These are phyloP conservation scores for Cotesia vestalis DNA, from an alignment of 1,140 invertebrate species.

Conservation along the genomic window DNA sequence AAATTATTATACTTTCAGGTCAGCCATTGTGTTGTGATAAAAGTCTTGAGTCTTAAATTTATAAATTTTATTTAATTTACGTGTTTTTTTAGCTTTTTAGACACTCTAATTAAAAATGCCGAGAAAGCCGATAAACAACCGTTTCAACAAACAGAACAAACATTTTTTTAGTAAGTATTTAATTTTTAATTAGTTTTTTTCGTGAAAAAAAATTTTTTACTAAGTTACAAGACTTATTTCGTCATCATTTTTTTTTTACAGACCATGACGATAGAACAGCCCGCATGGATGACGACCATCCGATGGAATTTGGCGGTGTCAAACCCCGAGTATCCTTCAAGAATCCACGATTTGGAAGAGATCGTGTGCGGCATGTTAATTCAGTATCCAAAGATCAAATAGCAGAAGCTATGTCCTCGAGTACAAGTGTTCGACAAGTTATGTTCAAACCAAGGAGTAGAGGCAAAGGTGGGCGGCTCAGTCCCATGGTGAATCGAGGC, in stretches of 20 bases:
- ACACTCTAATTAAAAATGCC: too few relatives aligned
- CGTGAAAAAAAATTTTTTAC: too few relatives aligned
- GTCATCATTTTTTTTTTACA: conserved; percentile 33
- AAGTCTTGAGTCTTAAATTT: too few relatives aligned
- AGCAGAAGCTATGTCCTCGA: conserved; percentile 45
- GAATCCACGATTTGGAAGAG: conserved; percentile 21
- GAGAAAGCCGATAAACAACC: too few relatives aligned
- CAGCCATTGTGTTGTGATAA: too few relatives aligned
- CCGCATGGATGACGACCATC: conserved; percentile 32
- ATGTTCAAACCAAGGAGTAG: conserved; percentile 39
- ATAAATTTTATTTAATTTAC: too few relatives aligned
- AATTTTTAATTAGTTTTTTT: too few relatives aligned
- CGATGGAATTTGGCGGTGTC: conserved; percentile 7
- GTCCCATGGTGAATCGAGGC: conserved; percentile 44
- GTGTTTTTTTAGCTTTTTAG: too few relatives aligned
- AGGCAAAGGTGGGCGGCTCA: conserved; percentile 46
- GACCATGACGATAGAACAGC: conserved; percentile 51
- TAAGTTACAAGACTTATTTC: not conserved
- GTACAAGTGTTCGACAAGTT: conserved; percentile 41
- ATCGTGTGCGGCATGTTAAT: not conserved
- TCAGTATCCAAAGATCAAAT: not conserved
- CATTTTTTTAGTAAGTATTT: too few relatives aligned
- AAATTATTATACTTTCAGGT: too few relatives aligned
- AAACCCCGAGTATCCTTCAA: conserved; percentile 54
- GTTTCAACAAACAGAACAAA: too few relatives aligned